phyloP scores from a whole-genome alignment of 2,888 invertebrate genomes.

The Drosophila parthenogenetica region DNA sequence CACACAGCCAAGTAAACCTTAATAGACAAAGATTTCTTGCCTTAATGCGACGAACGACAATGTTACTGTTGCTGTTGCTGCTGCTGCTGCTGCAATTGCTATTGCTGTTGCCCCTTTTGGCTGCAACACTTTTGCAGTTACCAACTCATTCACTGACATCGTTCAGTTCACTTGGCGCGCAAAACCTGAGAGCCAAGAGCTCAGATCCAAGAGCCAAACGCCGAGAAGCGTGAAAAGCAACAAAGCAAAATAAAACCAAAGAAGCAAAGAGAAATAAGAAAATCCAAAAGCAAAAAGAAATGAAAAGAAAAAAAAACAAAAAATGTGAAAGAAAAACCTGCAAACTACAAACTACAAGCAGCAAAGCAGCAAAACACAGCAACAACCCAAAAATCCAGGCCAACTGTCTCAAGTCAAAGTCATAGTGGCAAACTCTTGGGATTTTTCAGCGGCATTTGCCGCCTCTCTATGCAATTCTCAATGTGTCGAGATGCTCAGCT shows the following conservation, averaged over 20 bases:
- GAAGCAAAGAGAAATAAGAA: constrained; percentile 4
- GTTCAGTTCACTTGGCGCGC: constrained; percentile 50
- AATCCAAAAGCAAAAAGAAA: constrained; percentile 4
- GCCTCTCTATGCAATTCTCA: constrained; percentile 55
- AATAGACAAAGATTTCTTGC: constrained; percentile 49
- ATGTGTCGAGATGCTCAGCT: constrained; percentile 48
- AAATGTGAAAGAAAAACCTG: constrained; percentile 33
- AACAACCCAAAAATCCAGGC: constrained; percentile 52
- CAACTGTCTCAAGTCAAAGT: constrained; percentile 48
- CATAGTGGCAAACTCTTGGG: constrained; percentile 35
- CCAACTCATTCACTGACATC: constrained; percentile 30
- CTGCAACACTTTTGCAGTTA: constrained; percentile 13
- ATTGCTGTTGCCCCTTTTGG: constrained; percentile 17
- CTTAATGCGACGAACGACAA: constrained; percentile 39
- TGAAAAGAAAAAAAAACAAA: not conserved
- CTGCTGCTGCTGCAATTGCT: constrained; percentile 10
- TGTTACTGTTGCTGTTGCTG: constrained; percentile 24
- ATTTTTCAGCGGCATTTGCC: constrained; percentile 10
- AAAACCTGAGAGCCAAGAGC: constrained; percentile 22
- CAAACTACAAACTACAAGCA: too few relatives aligned
- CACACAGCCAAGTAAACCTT: constrained; percentile 29
- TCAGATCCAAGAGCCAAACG: constrained; percentile 10
- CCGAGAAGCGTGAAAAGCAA: constrained; percentile 55
- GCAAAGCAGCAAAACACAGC: constrained; percentile 4
- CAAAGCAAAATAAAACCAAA: constrained; percentile 36